Evolutionary conservation across 1,140 invertebrate species (phyloP), one percentile per base, ranked within the genome.

Genomic region (Habropoda laboriosa): DNA sequence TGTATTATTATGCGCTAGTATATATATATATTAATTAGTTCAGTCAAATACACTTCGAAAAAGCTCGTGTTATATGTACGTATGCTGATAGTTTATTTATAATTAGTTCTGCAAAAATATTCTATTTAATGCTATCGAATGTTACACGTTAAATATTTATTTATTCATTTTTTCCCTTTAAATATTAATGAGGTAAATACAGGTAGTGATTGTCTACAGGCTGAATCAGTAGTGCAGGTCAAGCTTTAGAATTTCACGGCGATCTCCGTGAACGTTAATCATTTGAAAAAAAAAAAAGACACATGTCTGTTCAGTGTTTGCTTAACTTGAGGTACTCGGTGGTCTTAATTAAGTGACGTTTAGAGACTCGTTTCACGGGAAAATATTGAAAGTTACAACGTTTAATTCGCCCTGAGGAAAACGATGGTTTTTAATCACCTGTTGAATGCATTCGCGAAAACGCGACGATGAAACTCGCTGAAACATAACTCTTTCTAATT

Each of bases 381-480:
- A 73, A 61, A 61, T 66, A 66, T 64, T n/a, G 55, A 66, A 53
- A 53, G 60, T 75, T 55, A 45, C 47, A 42, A 55, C 6, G 21
- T 13, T 66, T 38, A 13, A 75, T 75, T 75, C 47, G 38, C 18
- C 4, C 4, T 21, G 2, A 35, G 38, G 21, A 61, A 42, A 24
- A 42, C 7, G 58, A 74, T 74, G 45, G n/a, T 18, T 75, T 66
- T 75, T 55, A 66, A 75, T 75, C 60, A 66, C 72, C 60, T 75
- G 72, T 75, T 66, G 60, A 75, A 75, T 66, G 49, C 42, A 40
- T 75, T 32, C 21, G 21, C 6, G 3, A 24, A 21, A 42, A 0
- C 24, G 18, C 18, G 18, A 38, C 2, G 18, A 51, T 30, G 30
- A 5, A 30, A 24, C 24, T 3, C 30, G 18, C 0, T 27, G 7